These are phyloP conservation scores for Bilobella aurantiaca DNA, from an alignment of 1,140 invertebrate genomes.

Conservation along the genomic window DNA sequence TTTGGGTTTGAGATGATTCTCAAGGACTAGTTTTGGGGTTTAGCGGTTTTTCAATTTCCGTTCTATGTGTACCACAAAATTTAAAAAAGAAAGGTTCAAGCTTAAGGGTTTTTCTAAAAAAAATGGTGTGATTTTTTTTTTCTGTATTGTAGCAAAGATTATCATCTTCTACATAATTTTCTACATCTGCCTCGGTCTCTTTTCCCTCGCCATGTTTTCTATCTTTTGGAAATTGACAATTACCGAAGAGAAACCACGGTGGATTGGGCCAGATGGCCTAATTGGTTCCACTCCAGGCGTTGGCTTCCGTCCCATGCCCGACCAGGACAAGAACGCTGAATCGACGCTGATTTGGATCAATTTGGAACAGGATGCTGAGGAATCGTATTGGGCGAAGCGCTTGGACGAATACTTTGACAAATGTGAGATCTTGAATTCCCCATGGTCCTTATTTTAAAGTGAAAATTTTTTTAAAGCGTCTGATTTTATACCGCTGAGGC, in stretches of 20 bases:
- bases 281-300: conserved; percentile 26
- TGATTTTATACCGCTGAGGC: too few relatives aligned
- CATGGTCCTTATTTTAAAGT: not conserved
- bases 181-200: conserved; percentile 72
- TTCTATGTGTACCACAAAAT: too few relatives aligned
- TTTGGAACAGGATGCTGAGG: conserved; percentile 62
- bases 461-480: not conserved
- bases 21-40: too few relatives aligned
- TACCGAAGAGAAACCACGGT: conserved; percentile 50
- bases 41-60: too few relatives aligned
- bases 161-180: conserved; percentile 86
- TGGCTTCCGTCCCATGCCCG: conserved; percentile 74
- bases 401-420: conserved; percentile 43
- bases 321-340: conserved; percentile 67
- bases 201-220: conserved; percentile 82
- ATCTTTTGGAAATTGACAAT: conserved; percentile 82
- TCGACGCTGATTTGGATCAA: conserved; percentile 89
- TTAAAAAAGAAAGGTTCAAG: too few relatives aligned
- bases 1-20: too few relatives aligned
- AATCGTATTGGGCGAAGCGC: conserved; percentile 62
- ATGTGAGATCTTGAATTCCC: not conserved
- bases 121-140: too few relatives aligned
- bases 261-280: conserved; percentile 6
- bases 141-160: conserved; percentile 69
- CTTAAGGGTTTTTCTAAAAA: too few relatives aligned